Base-by-base conservation (phyloP, 2,797 vertebrate genomes). In the Rhynchonycteris naso region DNA sequence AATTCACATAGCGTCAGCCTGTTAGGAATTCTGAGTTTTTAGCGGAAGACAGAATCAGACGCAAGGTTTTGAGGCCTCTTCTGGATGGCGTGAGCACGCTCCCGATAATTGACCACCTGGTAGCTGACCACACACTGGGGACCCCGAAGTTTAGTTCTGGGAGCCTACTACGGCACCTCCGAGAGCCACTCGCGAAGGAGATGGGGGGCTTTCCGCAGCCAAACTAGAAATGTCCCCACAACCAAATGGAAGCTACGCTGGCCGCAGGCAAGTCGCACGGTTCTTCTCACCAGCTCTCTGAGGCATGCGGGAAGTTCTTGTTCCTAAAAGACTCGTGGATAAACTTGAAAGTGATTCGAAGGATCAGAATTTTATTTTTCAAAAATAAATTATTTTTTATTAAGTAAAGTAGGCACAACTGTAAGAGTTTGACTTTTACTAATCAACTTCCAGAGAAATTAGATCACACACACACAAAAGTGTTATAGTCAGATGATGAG, bases 401-500 rank as follows among this genome's bases (percentile, higher is more conserved):
- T 50, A 80, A 66, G 54, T 9, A 58, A 93, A 72, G 68, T 12
- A 87, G 58, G 47, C 26, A 43, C 66, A 61, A 28, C 12, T 76
- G 72, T 78, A 65, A 69, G 81, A 56, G 33, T 81, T 26, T 87
- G 71, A 58, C 59, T 79, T 88, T 83, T 91, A 50, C 38, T 58
- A 63, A 12, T 68, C 21, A 26, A 18, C n/a, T 19, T 86, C 21
- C 47, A 13, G 47, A 81, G 5, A 92, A 68, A 85, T 71, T 58
- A 94, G 58, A 79, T 91, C 75, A 81, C 58, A 87, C 14, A 6
- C 26, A 56, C 24, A 71, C 58, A 61, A 61, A 88, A 86, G 79
- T 56, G 35, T 87, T 52, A 66, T 21, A 87, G 54, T 72, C 33
- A 14, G 35, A 65, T 69, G 12, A 35, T 56, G 61, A 72, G 69